A percentile compares a stretch with the other conserved stretches of the same genome.
Conservation (phyloP, 2,888 invertebrate species). For the Drosophila niveifrons region DNA sequence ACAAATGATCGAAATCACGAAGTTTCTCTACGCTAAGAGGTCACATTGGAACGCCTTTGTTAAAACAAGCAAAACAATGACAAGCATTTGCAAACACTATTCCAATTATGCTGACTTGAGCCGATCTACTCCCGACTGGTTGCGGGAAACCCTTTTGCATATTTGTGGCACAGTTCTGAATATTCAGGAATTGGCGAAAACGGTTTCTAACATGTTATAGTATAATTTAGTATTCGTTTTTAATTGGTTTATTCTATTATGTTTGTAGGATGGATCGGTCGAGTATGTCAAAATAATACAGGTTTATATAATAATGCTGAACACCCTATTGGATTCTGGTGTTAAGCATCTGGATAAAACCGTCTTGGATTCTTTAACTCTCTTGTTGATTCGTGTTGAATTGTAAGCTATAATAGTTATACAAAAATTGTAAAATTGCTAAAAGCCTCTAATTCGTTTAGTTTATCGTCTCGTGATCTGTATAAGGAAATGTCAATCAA, state of each 20-base stretch:
- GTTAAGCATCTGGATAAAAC: conserved; percentile 75
- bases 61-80: conserved; percentile 67
- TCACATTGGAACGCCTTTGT: conserved; percentile 49
- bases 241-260: not conserved
- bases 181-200: conserved; percentile 43
- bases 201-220: conserved; percentile 23
- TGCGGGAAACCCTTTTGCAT: conserved; percentile 55
- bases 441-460: conserved; percentile 20
- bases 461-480: conserved; percentile 30
- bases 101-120: not conserved
- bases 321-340: conserved; percentile 47
- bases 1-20: conserved; percentile 54
- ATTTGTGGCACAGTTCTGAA: conserved; percentile 50
- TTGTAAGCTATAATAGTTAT: conserved; percentile 25
- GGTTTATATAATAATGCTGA: conserved; percentile 66
- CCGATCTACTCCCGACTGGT: conserved; percentile 46
- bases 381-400: conserved; percentile 35
- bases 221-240: not conserved
- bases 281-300: conserved; percentile 65
- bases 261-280: conserved; percentile 51
- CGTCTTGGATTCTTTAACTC: conserved; percentile 42
- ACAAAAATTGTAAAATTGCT: not conserved
- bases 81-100: conserved; percentile 57
- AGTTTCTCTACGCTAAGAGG: conserved; percentile 28
- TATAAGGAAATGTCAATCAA: conserved; percentile 16